Base-by-base conservation (phyloP, 2,888 invertebrate species). In the Drosophila tripunctata region DNA sequence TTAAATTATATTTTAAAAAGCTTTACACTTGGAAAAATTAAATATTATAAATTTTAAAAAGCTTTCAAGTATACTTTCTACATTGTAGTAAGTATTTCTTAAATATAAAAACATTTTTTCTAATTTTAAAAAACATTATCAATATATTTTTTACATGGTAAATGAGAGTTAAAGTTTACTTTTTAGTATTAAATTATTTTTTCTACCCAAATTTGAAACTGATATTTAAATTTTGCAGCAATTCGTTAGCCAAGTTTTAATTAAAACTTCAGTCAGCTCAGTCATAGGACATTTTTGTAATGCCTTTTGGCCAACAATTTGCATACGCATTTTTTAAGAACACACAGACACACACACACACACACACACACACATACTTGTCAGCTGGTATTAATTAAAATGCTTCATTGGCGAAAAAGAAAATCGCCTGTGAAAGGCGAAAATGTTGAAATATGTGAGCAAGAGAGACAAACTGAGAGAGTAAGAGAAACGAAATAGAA, bases 321-420 rank as follows among this genome's bases (percentile, higher is more conserved):
- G 50, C 62, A 67, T 62, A 57, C 60, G 50, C 51, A 80, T 43
- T 66, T 68, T 60, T 51, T 14, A 12, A 47, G 30, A 14, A 21
- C 19, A 33, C n/a, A 15, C 40, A 50, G 15, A 47, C 14, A 36
- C 35, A 5, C 24, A 52, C 12, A 41, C 19, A 27, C 31, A 27
- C 21, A 19, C 8, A 24, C 21, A 22, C 8, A 15, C 33, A 2
- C 31, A 40, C 52, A 38, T 31, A 35, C 15, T 40, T 67, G 60
- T 50, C 61, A 55, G 48, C 60, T 66, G 56, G 33, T 36, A 62
- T 76, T 79, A 73, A 73, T 67, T 73, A 64, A 78, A 78, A 70
- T 61, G 54, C 33, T 70, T 33, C 56, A 58, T 41, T 70, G 47
- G 36, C 47, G 41, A 48, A 56, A 64, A 58, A 51, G 38, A 54